Percentiles rank a stretch among this genome's conserved stretches.
Evolutionary conservation across 2,888 invertebrate genomes (phyloP).

Genomic region (Dryocosmus kuriphilus): DNA sequence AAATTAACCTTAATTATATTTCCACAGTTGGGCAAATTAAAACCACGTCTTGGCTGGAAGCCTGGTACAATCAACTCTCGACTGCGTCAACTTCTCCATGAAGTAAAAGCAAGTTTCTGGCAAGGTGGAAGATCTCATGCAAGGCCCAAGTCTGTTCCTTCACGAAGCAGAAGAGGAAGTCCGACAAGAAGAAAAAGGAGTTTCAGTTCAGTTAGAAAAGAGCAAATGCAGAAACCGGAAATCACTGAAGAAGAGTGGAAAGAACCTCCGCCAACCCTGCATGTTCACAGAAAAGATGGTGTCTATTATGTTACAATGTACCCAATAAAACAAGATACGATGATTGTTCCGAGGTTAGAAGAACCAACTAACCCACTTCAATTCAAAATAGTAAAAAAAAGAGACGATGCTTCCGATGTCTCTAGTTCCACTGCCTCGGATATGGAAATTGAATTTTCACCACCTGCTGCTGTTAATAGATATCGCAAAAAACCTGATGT

Average conservation of each 20-base stretch:
- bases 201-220: constrained; percentile 54
- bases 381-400: constrained; percentile 73
- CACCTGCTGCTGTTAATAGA: constrained; percentile 73
- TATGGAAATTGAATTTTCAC: constrained; percentile 76
- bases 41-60: constrained; percentile 71
- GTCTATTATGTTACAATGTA: constrained; percentile 76
- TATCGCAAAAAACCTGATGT: constrained; percentile 71
- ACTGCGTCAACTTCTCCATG: constrained; percentile 59
- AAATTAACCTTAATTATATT: no score
- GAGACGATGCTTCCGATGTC: constrained; percentile 65
- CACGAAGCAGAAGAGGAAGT: constrained; percentile 41
- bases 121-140: constrained; percentile 46
- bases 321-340: constrained; percentile 70
- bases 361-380: constrained; percentile 73
- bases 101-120: constrained; percentile 58
- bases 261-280: constrained; percentile 72
- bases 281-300: constrained; percentile 72
- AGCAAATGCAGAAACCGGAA: constrained; percentile 46
- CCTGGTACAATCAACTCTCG: constrained; percentile 70
- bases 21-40: constrained; percentile 56
- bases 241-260: constrained; percentile 58
- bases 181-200: constrained; percentile 49
- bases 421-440: constrained; percentile 74
- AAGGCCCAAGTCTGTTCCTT: constrained; percentile 51
- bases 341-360: constrained; percentile 61